Evolutionary conservation across 1,140 invertebrate species (phyloP).

Genomic region (Euwallacea fornicatus): DNA sequence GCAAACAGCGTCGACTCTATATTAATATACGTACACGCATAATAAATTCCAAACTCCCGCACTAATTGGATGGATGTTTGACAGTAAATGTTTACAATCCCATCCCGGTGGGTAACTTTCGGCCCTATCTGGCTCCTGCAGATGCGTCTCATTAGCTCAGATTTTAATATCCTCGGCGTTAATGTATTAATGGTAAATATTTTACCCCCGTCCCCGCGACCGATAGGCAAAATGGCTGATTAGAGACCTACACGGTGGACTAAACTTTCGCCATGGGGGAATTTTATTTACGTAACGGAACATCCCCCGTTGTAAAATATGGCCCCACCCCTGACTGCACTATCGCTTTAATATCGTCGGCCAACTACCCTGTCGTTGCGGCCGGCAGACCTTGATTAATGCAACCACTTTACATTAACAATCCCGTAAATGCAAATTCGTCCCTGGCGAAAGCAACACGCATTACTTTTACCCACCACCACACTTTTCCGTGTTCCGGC

Average conservation of each 20-base stretch:
- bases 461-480: slow-evolving; percentile 33
- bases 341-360: slow-evolving; percentile 51
- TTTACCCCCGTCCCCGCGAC: no score
- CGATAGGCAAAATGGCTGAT: no score
- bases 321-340: slow-evolving; percentile 10
- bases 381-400: slow-evolving; percentile 51
- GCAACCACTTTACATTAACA: slow-evolving; percentile 53
- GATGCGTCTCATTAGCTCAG: slow-evolving; percentile 29
- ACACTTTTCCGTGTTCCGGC: slow-evolving; percentile 20
- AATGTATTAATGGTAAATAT: no score
- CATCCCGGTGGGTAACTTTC: slow-evolving; percentile 31
- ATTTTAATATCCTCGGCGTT: no score
- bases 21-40: slow-evolving; percentile 37
- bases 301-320: slow-evolving; percentile 5
- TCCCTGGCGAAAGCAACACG: slow-evolving; percentile 41
- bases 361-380: slow-evolving; percentile 50
- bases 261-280: no score
- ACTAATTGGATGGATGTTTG: slow-evolving; percentile 45
- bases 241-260: no score
- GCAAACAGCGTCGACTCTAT: slow-evolving; percentile 40
- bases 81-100: slow-evolving; percentile 42
- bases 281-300: no score
- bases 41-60: slow-evolving; percentile 41
- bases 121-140: slow-evolving; percentile 36
- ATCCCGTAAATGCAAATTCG: slow-evolving; percentile 50